These are phyloP conservation scores for Agriopis marginaria DNA, from an alignment of 2,888 invertebrate genomes.

Conservation along the genomic window DNA sequence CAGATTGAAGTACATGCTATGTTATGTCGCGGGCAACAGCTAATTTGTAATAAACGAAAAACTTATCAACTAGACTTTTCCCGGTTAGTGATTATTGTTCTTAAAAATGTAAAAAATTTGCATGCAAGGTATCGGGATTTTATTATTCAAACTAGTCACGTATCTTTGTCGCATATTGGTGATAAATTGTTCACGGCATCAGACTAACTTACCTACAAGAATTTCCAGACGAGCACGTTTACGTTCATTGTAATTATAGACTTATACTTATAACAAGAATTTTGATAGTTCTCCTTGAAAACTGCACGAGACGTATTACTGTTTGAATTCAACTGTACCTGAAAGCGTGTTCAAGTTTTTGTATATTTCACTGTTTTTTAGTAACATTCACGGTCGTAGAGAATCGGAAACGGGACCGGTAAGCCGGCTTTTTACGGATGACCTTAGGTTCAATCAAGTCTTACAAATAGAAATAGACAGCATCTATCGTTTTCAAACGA, in stretches of 20 bases:
- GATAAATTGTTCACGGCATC: background rate
- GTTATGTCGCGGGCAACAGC: too few relatives aligned
- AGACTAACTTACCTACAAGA: background rate
- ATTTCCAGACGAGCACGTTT: background rate
- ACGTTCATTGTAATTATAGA: background rate
- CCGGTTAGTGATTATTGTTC: too few relatives aligned
- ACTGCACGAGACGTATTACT: slow-evolving; percentile 5
- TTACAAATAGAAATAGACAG: slow-evolving; percentile 21
- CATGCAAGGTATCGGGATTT: too few relatives aligned
- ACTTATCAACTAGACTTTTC: too few relatives aligned
- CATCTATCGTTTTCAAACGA: slow-evolving; percentile 2
- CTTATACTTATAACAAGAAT: background rate
- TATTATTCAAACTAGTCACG: background rate
- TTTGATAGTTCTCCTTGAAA: background rate
- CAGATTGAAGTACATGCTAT: too few relatives aligned
- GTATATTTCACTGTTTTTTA: slow-evolving; percentile 47
- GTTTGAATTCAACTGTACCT: slow-evolving; percentile 7
- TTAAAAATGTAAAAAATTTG: too few relatives aligned
- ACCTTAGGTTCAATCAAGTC: slow-evolving; percentile 43
- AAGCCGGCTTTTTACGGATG: slow-evolving; percentile 40
- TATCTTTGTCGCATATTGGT: background rate
- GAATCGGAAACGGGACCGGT: slow-evolving; percentile 44
- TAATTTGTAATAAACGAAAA: too few relatives aligned
- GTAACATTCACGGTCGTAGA: slow-evolving; percentile 50
- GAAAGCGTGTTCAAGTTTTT: slow-evolving; percentile 43